Base-by-base conservation (phyloP, 1,140 invertebrate species). In the Drosophila funebris region DNA sequence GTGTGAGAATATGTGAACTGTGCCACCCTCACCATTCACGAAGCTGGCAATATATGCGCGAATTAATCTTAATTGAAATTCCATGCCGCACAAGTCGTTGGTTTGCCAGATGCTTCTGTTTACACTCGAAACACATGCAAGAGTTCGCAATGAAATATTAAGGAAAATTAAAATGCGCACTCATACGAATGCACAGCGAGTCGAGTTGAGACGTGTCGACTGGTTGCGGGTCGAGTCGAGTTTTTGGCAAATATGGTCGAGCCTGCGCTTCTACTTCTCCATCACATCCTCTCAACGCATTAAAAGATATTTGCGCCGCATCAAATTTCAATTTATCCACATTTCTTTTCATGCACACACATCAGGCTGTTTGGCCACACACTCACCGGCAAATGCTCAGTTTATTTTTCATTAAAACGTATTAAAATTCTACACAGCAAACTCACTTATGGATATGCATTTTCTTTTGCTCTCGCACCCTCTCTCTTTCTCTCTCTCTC, bases 21-120 rank as follows among this genome's bases (percentile, higher is more conserved):
- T 53, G 18, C n/a, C 41, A 22, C 50, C 20, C 8, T 2, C 0
- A 9, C 4, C 5, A 20, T 14, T 4, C 14, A 0, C n/a, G 8
- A 0, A 29, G 60, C 54, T 56, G 48, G 48, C 60, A 60, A 67
- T 78, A 78, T 64, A 88, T 79, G 83, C 83, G 83, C 83, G 83
- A 88, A 88, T 88, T 88, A 88, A 88, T 88, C 83, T 83, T 88
- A 88, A 88, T 88, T 88, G 83, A 88, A 71, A 88, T 88, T 88
- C 83, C 82, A 78, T 88, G 78, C 71, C 72, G 68, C 63, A 43
- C 66, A 66, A 72, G 41, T 68, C 36, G 46, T 70, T 50, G 54
- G 58, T 60, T 61, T 64, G 56, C 64, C 82, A 75, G 57, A 66
- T 81, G 82, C 74, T 57, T 39, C 14, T 58, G 57, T 61, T 61